phyloP scores from a whole-genome alignment of 2,113 vertebrate genomes.

The Cavia porcellus region DNA sequence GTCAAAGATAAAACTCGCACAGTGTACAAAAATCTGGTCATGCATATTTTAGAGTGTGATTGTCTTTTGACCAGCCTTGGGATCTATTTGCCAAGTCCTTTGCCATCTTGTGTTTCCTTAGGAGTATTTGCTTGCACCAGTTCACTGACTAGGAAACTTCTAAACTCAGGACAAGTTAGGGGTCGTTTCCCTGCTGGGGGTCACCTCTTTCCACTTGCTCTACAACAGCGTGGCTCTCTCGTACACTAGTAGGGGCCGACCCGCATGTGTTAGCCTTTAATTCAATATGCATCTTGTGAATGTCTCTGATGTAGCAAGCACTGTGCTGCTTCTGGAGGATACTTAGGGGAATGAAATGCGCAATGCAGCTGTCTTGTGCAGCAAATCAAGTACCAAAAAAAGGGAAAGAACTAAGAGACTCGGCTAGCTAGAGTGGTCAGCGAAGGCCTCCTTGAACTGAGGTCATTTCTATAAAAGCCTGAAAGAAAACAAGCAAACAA shows the following conservation, averaged over 20 bases:
- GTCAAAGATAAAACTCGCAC: conserved; percentile 68
- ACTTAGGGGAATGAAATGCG: background rate
- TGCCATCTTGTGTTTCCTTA: background rate
- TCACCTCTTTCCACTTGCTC: too few species aligned
- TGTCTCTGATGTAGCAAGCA: background rate
- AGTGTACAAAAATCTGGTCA: conserved; percentile 63
- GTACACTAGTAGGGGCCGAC: background rate
- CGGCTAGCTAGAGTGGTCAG: background rate
- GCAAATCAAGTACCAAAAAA: background rate
- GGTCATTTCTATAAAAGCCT: background rate
- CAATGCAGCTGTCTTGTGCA: background rate
- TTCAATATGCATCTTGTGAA: background rate
- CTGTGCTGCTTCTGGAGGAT: background rate
- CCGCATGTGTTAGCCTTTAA: background rate
- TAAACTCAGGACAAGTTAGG: background rate
- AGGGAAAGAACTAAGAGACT: background rate
- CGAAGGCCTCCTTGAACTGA: background rate
- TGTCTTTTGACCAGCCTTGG: conserved; percentile 32
- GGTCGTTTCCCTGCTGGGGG: background rate
- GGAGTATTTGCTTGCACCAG: background rate
- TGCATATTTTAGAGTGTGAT: conserved; percentile 43
- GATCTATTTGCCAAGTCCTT: background rate
- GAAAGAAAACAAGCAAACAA: background rate
- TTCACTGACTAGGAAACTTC: background rate
- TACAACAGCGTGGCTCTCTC: background rate